Conservation (phyloP, 2,888 invertebrate species). For the Mantis religiosa region DNA sequence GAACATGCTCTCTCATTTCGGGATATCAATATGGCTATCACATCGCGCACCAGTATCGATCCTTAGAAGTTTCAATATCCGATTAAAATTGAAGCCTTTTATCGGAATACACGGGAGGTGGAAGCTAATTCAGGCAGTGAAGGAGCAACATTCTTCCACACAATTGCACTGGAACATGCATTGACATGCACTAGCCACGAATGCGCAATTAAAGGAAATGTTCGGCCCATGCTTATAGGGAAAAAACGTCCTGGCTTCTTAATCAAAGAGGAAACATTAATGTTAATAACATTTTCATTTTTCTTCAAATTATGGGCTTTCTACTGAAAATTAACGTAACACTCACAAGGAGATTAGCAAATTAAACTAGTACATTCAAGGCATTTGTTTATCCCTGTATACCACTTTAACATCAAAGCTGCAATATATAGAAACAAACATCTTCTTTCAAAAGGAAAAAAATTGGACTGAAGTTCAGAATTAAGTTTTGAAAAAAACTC, state of each 20-base stretch:
- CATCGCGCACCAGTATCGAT: neutral
- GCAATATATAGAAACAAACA: too few species aligned
- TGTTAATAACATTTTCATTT: too few species aligned
- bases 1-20: neutral
- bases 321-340: too few species aligned
- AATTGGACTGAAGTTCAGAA: too few species aligned
- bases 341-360: too few species aligned
- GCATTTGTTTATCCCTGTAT: too few species aligned
- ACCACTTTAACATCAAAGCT: too few species aligned
- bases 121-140: neutral
- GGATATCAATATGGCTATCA: neutral
- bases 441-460: too few species aligned
- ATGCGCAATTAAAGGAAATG: neutral
- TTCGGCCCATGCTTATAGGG: too few species aligned
- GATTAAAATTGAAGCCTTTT: neutral
- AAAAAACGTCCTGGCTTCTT: neutral
- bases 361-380: too few species aligned
- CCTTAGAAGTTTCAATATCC: neutral
- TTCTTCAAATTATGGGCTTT: too few species aligned
- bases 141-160: neutral
- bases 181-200: neutral
- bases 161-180: neutral
- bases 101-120: neutral
- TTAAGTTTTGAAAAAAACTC: too few species aligned
- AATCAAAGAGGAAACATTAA: neutral